A percentile compares a stretch with the other conserved stretches of the same genome.
Evolutionary conservation across 2,888 invertebrate species (phyloP).

Genomic region (Ceramica pisi): DNA sequence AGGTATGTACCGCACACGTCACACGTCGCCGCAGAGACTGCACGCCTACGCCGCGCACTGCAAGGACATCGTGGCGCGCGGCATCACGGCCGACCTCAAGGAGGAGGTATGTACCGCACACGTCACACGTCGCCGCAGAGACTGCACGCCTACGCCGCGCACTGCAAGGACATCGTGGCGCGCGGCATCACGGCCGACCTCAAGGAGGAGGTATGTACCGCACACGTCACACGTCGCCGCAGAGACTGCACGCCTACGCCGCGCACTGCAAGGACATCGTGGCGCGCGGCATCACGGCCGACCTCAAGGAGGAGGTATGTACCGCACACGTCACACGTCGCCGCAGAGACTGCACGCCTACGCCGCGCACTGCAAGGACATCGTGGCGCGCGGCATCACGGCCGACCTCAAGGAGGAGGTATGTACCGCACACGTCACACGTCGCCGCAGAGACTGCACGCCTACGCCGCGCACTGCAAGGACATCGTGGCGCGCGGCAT

Average conservation of each 20-base stretch:
- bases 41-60: constrained; percentile 18
- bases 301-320: constrained; percentile 92
- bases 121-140: constrained; percentile 80
- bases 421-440: constrained; percentile 53
- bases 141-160: constrained; percentile 94
- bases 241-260: constrained; percentile 94
- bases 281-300: constrained; percentile 77
- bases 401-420: constrained; percentile 93
- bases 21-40: constrained; percentile 2
- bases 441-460: constrained; percentile 90
- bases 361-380: constrained; percentile 92
- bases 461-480: constrained; percentile 94
- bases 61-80: constrained; percentile 74
- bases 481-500: constrained; percentile 75
- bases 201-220: constrained; percentile 91
- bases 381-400: constrained; percentile 68
- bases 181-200: constrained; percentile 87
- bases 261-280: constrained; percentile 91
- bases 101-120: constrained; percentile 90
- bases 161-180: constrained; percentile 89
- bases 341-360: constrained; percentile 92
- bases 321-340: constrained; percentile 66
- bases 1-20: constrained; percentile 73
- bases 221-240: constrained; percentile 66
- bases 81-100: constrained; percentile 90